Conservation (phyloP, 2,113 vertebrate species). For the Forbesichthys agassizii region DNA sequence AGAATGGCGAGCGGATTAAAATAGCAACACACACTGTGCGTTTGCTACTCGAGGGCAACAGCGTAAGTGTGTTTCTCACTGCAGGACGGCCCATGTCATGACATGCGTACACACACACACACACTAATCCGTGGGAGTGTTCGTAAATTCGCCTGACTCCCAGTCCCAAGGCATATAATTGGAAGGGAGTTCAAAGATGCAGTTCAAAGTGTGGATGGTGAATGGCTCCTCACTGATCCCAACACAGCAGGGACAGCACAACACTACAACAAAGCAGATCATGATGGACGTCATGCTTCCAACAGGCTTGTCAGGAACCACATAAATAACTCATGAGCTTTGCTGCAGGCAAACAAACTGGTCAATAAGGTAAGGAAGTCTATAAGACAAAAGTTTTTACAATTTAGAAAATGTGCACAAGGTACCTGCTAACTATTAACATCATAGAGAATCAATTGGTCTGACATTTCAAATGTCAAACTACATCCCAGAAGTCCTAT, state of each 20-base stretch:
- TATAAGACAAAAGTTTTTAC: too few species aligned
- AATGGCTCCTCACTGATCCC: conserved; percentile 29
- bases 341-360: too few species aligned
- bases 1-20: conserved; percentile 37
- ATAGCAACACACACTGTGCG: conserved; percentile 44
- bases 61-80: conserved; percentile 56
- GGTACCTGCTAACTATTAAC: too few species aligned
- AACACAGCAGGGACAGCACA: conserved; percentile 42
- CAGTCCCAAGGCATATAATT: conserved; percentile 26
- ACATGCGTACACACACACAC: background rate
- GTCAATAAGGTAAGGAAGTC: too few species aligned
- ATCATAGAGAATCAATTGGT: background rate
- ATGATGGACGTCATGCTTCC: background rate
- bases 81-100: conserved; percentile 47
- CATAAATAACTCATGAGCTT: too few species aligned
- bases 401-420: too few species aligned
- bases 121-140: background rate
- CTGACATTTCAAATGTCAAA: conserved; percentile 16
- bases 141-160: conserved; percentile 1
- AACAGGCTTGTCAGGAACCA: too few species aligned
- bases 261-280: background rate
- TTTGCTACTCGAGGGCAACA: conserved; percentile 44
- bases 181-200: conserved; percentile 41
- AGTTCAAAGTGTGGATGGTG: conserved; percentile 39
- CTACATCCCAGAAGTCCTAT: background rate